Percentiles rank a stretch among this genome's conserved stretches.
Conservation (phyloP, 2,113 vertebrate genomes). For the Thinocorus orbignyianus region DNA sequence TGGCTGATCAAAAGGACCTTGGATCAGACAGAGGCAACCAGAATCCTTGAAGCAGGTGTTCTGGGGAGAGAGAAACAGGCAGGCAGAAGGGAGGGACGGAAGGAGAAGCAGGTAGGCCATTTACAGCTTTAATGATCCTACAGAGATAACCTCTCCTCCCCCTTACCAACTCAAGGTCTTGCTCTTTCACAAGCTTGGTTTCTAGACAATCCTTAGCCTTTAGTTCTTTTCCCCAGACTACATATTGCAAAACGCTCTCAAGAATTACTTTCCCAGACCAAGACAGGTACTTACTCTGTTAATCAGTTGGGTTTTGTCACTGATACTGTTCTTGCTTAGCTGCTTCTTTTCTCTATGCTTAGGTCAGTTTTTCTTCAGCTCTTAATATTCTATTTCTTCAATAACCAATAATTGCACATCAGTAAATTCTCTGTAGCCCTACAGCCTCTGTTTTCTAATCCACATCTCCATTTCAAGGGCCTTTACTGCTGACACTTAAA, state of each 20-base stretch:
- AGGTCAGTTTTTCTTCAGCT: background rate
- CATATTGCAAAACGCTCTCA: background rate
- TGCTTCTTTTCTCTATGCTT: background rate
- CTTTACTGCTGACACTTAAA: background rate
- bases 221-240: background rate
- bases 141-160: background rate
- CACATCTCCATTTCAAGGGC: background rate
- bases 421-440: fast-evolving
- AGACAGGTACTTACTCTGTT: background rate
- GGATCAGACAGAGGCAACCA: background rate
- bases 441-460: background rate
- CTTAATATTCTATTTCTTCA: background rate
- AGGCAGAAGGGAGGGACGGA: background rate
- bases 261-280: background rate
- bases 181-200: background rate
- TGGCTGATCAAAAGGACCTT: background rate
- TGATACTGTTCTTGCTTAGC: background rate
- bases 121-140: background rate
- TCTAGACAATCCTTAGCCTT: background rate
- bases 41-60: background rate
- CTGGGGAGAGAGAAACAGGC: too few relatives aligned
- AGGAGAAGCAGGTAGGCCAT: background rate
- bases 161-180: background rate
- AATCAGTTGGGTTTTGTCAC: background rate
- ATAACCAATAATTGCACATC: background rate